phyloP scores from a whole-genome alignment of 1,140 invertebrate species.

The Solen grandis region DNA sequence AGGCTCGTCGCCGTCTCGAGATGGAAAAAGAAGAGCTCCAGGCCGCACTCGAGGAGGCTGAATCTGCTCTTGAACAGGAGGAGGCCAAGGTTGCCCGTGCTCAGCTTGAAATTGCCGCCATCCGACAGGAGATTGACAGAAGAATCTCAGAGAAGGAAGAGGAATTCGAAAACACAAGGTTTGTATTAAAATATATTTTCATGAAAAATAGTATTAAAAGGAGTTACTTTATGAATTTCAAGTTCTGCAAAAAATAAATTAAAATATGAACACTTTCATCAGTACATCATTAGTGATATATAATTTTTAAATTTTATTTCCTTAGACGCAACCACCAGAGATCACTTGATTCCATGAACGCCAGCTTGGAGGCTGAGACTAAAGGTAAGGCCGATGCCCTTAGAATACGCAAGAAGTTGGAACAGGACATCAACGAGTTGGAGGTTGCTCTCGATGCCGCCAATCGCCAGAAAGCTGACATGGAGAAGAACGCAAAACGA shows the following conservation, averaged over 20 bases:
- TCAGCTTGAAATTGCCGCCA: conserved; percentile 98
- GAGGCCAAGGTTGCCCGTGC: conserved; percentile 89
- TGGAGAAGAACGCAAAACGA: conserved; percentile 99
- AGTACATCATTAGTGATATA: neutral
- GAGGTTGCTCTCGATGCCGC: conserved; percentile 96
- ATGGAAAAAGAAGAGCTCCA: conserved; percentile 99
- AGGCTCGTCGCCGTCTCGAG: conserved; percentile 98
- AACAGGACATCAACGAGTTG: conserved; percentile 99
- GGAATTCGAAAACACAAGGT: conserved; percentile 99
- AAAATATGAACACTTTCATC: neutral
- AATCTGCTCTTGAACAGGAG: conserved; percentile 97
- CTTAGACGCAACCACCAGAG: conserved; percentile 99
- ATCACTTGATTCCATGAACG: conserved; percentile 99
- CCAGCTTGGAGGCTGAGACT: conserved; percentile 98
- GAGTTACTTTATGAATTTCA: neutral
- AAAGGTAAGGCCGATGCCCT: conserved; percentile 99
- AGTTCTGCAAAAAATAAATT: neutral
- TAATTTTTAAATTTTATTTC: neutral
- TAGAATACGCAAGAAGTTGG: conserved; percentile 99
- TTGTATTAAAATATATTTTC: conserved; percentile 32
- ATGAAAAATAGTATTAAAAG: neutral
- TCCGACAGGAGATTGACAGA: conserved; percentile 99
- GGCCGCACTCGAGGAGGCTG: conserved; percentile 98
- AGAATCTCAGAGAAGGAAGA: conserved; percentile 99
- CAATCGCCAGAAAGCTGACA: conserved; percentile 93